Conservation (phyloP, 2,888 invertebrate genomes). For the Aethes cnicana region DNA sequence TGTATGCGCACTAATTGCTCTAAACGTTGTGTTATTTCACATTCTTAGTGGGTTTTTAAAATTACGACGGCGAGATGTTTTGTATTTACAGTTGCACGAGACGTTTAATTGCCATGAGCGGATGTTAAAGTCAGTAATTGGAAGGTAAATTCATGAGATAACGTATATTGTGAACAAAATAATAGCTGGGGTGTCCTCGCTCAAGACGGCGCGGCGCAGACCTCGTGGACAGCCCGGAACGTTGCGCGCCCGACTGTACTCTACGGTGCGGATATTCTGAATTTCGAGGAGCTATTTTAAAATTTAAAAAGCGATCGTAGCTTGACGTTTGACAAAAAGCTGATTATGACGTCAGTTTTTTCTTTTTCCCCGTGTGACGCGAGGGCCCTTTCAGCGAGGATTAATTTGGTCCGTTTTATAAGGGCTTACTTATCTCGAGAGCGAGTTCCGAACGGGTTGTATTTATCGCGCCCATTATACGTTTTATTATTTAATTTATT, state of each 20-base stretch:
- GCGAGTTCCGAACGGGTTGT: slow-evolving; percentile 73
- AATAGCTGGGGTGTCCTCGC: slow-evolving; percentile 33
- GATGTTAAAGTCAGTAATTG: slow-evolving; percentile 76
- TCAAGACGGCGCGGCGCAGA: slow-evolving; percentile 26
- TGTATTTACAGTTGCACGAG: slow-evolving; percentile 77
- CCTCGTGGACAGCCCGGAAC: slow-evolving; percentile 23
- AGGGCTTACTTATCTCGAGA: slow-evolving; percentile 76
- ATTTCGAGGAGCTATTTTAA: slow-evolving; percentile 70
- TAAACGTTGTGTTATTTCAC: slow-evolving; percentile 75
- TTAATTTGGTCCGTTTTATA: slow-evolving; percentile 79
- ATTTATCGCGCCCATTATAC: slow-evolving; percentile 79
- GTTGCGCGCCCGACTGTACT: slow-evolving; percentile 45
- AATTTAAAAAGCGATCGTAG: slow-evolving; percentile 69
- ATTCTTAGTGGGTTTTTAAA: slow-evolving; percentile 72
- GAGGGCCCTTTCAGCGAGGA: slow-evolving; percentile 74
- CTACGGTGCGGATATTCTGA: slow-evolving; percentile 40
- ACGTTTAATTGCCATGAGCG: slow-evolving; percentile 72
- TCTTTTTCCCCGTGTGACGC: slow-evolving; percentile 56
- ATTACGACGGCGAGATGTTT: slow-evolving; percentile 67
- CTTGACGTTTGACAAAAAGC: slow-evolving; percentile 80
- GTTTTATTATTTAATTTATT: slow-evolving; percentile 82
- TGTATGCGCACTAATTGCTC: slow-evolving; percentile 72
- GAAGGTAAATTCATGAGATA: slow-evolving; percentile 69
- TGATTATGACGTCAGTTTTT: slow-evolving; percentile 80
- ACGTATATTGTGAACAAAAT: slow-evolving; percentile 51